Evolutionary conservation across 2,888 invertebrate species (phyloP), one percentile per base, ranked within the genome.

Genomic region (Chalcis sispes): DNA sequence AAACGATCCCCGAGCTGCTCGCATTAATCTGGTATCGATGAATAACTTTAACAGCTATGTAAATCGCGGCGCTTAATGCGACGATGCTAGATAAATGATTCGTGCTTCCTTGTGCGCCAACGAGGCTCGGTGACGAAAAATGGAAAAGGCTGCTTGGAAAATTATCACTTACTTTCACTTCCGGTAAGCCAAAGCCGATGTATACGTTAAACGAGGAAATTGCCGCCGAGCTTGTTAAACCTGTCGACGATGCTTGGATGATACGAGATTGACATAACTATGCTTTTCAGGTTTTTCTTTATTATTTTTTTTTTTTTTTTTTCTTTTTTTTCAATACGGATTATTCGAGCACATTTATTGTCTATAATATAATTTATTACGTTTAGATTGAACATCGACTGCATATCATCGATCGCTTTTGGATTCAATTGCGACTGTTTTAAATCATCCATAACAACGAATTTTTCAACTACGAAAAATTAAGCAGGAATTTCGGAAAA

Each of bases 101-200:
- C 81, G n/a, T n/a, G 1, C 25, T 84, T 1, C 62, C 61, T 0
- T 79, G 58, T 1, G 72, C 80, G 25, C 52, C 83, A 7, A 74
- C 81, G n/a, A 65, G 74, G 15, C 42, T 81, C 7, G 36, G 69
- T 10, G 85, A 83, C 2, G 76, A 80, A 8, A 79, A 81, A 20
- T 86, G 86, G 86, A 82, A 80, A 27, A 78, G 77, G 29, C 72
- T 85, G 23, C 76, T 85, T 13, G 65, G 77, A 4, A 85, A 84
- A 67, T 74, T 86, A n/a, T 83, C 83, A 20, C 85, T 85, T n/a
- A 82, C 83, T n/a, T 86, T 86, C 67, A 85, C 85, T 7, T 80
- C 83, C 1, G 82, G 83, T 7, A 84, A 84, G 76, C 75, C 86
- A 75, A 85, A 83, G 48, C 73, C 50, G 32, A 85, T 84, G 84